Base-by-base conservation (phyloP, 30 jellyfish, hydroid and myxozoan species). In the Turritopsis dohrnii region DNA sequence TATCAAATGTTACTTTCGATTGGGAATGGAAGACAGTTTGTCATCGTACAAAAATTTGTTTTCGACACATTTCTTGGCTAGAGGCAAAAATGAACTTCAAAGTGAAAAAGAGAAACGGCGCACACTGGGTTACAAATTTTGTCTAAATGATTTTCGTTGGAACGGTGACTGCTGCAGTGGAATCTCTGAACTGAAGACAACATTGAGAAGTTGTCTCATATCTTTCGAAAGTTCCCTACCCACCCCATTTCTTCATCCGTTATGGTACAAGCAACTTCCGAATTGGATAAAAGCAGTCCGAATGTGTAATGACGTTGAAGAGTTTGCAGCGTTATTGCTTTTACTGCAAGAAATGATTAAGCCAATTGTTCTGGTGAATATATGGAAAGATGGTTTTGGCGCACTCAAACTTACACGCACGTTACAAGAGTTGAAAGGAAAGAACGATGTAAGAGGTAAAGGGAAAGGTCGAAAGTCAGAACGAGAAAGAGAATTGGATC, bases 211-310 rank as follows among this genome's bases (percentile, higher is more conserved):
- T 60, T 75, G 96, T n/a, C 66, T 93, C 79, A 60, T 93, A 21
- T 84, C 96, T 19, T 93, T 93, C 80, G 98, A 93, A 72, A 93
- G 98, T 84, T 88, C 98, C 17, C 83, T 93, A 24, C 98, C 98
- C 17, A 89, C 98, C 17, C 96, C 98, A 9, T 93, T 93, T 73
- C 71, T 93, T 82, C 98, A 93, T 71, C 98, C 98, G 1, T 76
- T 83, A 81, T 93, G 98, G 98, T 80, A 93, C 86, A 77, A 82
- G 73, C 96, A 87, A 82, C 85, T 88, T 18, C 96, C 96, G 1
- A 26, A 89, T 71, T 93, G 98, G 98, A 93, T 93, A 17, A 88
- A 89, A 71, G 96, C 96, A 7, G 98, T 93, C 8, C 96, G 96
- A 18, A 65, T 88, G 90, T 93, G 98, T 84, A 93, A 88, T 71